These are phyloP conservation scores for Anagrus nilaparvatae DNA, from an alignment of 1,140 invertebrate species.

Conservation along the genomic window DNA sequence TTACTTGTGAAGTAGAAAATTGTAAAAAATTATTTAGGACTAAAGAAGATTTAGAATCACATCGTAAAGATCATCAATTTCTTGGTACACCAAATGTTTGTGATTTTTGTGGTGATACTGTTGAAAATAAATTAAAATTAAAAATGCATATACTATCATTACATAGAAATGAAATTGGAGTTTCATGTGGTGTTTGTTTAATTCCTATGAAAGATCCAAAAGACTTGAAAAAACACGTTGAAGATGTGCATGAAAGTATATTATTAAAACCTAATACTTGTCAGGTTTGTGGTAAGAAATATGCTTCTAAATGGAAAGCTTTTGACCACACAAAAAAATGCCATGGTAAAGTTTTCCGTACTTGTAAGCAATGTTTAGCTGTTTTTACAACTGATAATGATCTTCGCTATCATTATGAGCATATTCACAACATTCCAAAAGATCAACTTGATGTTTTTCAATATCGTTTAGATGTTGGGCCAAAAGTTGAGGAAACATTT, in stretches of 20 bases:
- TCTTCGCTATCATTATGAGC: constrained; percentile 41
- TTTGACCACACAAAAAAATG: constrained; percentile 52
- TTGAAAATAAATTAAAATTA: constrained; percentile 48
- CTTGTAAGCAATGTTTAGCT: constrained; percentile 49
- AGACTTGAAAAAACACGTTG: constrained; percentile 47
- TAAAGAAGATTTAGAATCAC: constrained; percentile 44
- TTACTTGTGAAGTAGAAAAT: constrained; percentile 37
- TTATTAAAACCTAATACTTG: constrained; percentile 46
- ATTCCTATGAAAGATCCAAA: constrained; percentile 47
- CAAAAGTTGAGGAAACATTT: constrained; percentile 18
- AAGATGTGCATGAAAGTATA: constrained; percentile 41
- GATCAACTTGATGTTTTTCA: constrained; percentile 36
- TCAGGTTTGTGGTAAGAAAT: constrained; percentile 50
- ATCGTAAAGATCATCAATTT: constrained; percentile 45
- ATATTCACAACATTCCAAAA: constrained; percentile 35
- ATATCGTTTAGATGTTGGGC: constrained; percentile 26
- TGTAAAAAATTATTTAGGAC: constrained; percentile 48
- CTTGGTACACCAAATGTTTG: constrained; percentile 44
- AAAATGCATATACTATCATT: constrained; percentile 50
- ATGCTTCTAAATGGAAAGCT: constrained; percentile 50
- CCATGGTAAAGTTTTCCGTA: constrained; percentile 48
- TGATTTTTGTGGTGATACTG: constrained; percentile 50
- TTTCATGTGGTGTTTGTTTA: constrained; percentile 49
- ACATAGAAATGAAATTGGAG: constrained; percentile 46
- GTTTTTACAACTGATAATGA: constrained; percentile 45